Evolutionary conservation across 2,797 vertebrate species (phyloP).

Genomic region (Monodelphis domestica): DNA sequence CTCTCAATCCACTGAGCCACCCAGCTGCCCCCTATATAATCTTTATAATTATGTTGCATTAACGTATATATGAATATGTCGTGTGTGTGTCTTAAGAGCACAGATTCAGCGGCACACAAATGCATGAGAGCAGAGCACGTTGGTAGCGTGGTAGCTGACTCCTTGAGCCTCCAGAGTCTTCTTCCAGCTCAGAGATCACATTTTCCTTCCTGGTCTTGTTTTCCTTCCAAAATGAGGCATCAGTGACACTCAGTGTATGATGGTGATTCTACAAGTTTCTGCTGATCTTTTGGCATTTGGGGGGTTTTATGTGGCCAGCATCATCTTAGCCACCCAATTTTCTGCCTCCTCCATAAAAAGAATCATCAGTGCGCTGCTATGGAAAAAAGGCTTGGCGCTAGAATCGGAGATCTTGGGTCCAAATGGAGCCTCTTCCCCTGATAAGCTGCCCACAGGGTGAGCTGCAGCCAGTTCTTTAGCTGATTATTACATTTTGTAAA

Average conservation of each 20-base stretch:
- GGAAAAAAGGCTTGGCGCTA: neutral
- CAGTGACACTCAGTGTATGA: neutral
- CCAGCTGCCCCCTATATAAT: no score
- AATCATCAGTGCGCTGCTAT: neutral
- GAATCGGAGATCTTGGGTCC: neutral
- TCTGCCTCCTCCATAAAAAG: neutral
- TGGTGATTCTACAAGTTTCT: neutral
- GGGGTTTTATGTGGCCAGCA: neutral
- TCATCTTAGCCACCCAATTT: neutral
- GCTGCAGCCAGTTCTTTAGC: neutral
- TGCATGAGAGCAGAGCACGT: neutral
- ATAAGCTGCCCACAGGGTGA: neutral
- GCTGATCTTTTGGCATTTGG: neutral
- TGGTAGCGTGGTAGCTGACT: neutral
- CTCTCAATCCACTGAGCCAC: no score
- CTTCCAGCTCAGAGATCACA: neutral
- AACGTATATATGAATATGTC: no score
- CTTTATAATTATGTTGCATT: no score
- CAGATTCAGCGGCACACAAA: neutral
- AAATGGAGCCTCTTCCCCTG: neutral
- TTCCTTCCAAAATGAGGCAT: neutral
- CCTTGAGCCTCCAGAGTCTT: neutral
- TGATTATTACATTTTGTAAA: neutral
- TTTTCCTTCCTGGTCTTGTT: neutral
- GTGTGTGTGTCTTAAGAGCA: no score